A percentile compares a stretch with the other conserved stretches of the same genome.
These are phyloP conservation scores for Tiliqua scincoides DNA, from an alignment of 2,113 vertebrate species.

Conservation along the genomic window DNA sequence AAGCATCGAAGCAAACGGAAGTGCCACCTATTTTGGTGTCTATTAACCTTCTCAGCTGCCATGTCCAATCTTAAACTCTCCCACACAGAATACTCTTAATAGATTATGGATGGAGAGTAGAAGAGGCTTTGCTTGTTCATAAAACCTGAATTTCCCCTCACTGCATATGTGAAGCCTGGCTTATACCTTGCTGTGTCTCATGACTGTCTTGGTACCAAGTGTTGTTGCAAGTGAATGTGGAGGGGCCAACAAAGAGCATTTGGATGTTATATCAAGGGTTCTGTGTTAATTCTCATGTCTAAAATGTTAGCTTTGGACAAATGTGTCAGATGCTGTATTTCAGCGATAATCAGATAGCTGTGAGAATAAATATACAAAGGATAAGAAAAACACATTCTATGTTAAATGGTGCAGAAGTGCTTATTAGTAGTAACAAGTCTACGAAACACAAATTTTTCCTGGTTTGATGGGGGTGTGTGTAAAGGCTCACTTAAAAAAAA, in stretches of 20 bases:
- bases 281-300: background rate
- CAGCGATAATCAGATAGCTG: background rate
- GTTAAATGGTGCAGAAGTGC: background rate
- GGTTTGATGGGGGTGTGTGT: background rate
- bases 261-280: background rate
- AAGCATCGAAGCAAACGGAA: background rate
- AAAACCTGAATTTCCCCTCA: background rate
- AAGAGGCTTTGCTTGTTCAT: background rate
- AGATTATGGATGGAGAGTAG: background rate
- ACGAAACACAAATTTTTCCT: background rate
- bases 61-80: background rate
- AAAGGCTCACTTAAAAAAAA: background rate
- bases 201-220: background rate
- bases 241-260: background rate
- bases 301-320: conserved; percentile 42
- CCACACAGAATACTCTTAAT: background rate
- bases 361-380: background rate
- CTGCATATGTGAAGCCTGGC: background rate
- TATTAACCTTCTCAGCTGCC: too few relatives aligned
- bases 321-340: background rate
- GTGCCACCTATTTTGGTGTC: too few relatives aligned
- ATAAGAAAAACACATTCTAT: background rate
- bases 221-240: background rate
- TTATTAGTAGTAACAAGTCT: background rate
- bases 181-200: background rate